Evolutionary conservation across 2,113 vertebrate genomes (phyloP).

Genomic region (Litocranius walleri): DNA sequence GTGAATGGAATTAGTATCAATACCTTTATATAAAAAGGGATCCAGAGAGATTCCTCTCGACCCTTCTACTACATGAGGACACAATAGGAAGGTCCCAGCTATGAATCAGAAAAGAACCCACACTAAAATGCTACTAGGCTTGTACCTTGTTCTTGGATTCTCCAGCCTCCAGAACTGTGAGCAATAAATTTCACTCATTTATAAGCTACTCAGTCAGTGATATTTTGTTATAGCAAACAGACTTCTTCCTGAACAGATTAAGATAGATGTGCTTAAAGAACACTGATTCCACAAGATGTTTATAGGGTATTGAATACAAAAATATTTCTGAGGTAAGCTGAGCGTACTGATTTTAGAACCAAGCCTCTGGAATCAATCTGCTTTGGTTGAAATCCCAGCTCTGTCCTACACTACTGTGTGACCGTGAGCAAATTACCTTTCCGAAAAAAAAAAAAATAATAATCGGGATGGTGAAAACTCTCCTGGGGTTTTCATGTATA

Average conservation of each 20-base stretch:
- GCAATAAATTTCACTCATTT: background rate
- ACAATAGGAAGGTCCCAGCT: background rate
- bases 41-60: background rate
- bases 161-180: background rate
- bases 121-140: background rate
- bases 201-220: background rate
- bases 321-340: background rate
- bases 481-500: background rate
- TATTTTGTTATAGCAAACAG: background rate
- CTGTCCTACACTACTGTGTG: background rate
- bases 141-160: background rate
- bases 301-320: background rate
- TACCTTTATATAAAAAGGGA: background rate
- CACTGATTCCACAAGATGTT: background rate
- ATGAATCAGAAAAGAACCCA: background rate
- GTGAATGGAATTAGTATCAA: background rate
- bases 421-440: conserved; percentile 10
- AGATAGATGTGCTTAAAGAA: background rate
- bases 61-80: background rate
- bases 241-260: background rate
- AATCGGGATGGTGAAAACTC: background rate
- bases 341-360: background rate
- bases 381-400: background rate
- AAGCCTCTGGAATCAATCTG: background rate
- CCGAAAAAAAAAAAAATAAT: background rate